Conservation (phyloP, 2,113 vertebrate genomes). For the Tichodroma muraria region DNA sequence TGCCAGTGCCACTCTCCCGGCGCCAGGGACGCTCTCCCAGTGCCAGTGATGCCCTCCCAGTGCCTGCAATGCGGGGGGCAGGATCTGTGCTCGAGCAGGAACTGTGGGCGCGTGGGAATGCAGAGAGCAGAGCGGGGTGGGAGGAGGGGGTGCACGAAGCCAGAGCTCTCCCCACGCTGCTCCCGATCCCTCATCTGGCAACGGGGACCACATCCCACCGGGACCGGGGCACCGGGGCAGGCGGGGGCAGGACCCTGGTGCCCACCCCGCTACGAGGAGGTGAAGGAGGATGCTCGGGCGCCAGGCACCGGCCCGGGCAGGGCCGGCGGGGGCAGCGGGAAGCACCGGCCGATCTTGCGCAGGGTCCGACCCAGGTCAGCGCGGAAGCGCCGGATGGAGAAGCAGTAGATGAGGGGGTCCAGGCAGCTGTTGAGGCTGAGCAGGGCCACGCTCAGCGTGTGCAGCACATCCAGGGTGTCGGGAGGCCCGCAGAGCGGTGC, state of each 20-base stretch:
- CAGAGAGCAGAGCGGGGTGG: neutral
- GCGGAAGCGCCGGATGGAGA: conserved; percentile 45
- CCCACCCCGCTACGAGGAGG: neutral
- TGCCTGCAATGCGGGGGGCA: neutral
- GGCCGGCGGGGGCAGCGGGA: neutral
- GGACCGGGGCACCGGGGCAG: neutral
- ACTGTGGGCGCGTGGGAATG: neutral
- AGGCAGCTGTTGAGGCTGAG: conserved; percentile 68
- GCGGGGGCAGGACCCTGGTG: rapidly evolving
- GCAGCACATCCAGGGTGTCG: neutral
- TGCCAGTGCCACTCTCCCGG: neutral
- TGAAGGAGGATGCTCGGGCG: neutral
- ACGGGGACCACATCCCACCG: neutral
- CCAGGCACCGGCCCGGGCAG: neutral
- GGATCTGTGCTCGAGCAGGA: neutral
- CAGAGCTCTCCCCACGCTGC: neutral
- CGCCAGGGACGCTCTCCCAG: neutral
- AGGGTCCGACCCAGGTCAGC: conserved; percentile 18
- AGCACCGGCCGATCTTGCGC: neutral
- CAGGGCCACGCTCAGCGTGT: conserved; percentile 53
- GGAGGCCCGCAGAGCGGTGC: neutral
- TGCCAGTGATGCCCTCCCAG: neutral
- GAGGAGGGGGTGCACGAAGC: neutral
- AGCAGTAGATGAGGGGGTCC: conserved; percentile 64
- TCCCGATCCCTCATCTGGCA: neutral